Conservation (phyloP, 2,797 vertebrate species). For the Pseudochaenichthys georgianus region DNA sequence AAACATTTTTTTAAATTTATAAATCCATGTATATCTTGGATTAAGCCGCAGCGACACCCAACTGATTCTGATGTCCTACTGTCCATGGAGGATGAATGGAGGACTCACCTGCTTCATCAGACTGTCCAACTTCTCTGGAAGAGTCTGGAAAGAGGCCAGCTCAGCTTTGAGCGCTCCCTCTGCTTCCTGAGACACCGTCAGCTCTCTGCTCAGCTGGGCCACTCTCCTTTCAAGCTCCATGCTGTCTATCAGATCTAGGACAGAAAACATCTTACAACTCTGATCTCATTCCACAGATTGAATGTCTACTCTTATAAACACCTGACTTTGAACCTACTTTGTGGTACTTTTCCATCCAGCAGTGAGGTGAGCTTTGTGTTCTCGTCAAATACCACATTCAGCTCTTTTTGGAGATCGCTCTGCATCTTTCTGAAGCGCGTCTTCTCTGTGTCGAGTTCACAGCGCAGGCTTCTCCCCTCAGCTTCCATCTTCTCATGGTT, state of each 20-base stretch:
- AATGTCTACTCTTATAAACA: background rate
- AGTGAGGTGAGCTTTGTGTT: constrained; percentile 88
- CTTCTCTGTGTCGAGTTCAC: constrained; percentile 74
- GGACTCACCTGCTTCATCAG: constrained; percentile 64
- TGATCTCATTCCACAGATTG: background rate
- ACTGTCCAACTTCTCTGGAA: constrained; percentile 62
- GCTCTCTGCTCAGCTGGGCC: constrained; percentile 79
- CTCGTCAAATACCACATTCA: constrained; percentile 86
- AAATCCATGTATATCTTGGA: no score
- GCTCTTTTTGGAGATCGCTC: constrained; percentile 81
- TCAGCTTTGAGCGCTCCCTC: constrained; percentile 77
- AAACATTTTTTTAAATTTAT: no score
- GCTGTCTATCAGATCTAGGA: constrained; percentile 83
- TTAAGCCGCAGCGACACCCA: no score
- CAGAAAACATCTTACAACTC: constrained; percentile 23
- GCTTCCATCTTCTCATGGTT: constrained; percentile 68
- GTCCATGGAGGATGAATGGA: no score
- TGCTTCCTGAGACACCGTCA: constrained; percentile 64
- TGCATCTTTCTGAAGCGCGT: constrained; percentile 77
- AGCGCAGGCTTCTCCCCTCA: constrained; percentile 64
- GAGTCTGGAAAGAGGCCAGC: constrained; percentile 61
- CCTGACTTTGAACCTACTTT: constrained; percentile 81
- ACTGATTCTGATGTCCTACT: no score
- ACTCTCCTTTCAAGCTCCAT: constrained; percentile 85
- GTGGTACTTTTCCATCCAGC: constrained; percentile 90